These are phyloP conservation scores for Girardinus metallicus DNA, from an alignment of 2,797 vertebrate genomes.

Conservation along the genomic window DNA sequence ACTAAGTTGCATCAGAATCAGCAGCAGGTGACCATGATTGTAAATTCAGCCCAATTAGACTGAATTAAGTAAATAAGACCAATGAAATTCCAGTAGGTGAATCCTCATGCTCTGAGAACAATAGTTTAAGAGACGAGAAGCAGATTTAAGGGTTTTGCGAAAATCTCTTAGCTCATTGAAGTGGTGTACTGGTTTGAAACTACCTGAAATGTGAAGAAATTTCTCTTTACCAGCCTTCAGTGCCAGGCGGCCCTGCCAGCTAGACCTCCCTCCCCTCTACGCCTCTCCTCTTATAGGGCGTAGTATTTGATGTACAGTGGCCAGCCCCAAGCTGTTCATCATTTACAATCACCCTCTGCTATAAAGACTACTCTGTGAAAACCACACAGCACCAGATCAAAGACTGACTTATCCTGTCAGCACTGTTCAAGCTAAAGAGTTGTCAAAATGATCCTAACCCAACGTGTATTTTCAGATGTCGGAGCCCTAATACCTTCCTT, in stretches of 20 bases:
- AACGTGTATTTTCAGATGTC: neutral
- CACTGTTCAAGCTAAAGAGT: neutral
- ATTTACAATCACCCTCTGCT: neutral
- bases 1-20: neutral
- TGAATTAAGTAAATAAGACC: neutral
- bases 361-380: neutral
- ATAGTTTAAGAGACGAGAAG: neutral
- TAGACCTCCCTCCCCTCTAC: neutral
- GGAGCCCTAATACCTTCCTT: neutral
- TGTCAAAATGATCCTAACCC: neutral
- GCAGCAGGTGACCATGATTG: neutral
- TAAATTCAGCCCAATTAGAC: neutral
- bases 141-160: neutral
- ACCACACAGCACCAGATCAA: neutral
- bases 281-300: neutral
- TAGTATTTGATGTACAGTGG: neutral
- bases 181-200: neutral
- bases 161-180: neutral
- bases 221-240: neutral
- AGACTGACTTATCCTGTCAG: neutral
- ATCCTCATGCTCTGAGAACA: neutral
- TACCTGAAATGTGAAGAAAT: neutral
- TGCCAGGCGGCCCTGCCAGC: neutral
- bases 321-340: neutral
- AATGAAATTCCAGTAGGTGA: neutral